Percentiles rank a stretch among this genome's conserved stretches.
Conservation (phyloP, 2,888 invertebrate genomes). For the Oithona nana region DNA sequence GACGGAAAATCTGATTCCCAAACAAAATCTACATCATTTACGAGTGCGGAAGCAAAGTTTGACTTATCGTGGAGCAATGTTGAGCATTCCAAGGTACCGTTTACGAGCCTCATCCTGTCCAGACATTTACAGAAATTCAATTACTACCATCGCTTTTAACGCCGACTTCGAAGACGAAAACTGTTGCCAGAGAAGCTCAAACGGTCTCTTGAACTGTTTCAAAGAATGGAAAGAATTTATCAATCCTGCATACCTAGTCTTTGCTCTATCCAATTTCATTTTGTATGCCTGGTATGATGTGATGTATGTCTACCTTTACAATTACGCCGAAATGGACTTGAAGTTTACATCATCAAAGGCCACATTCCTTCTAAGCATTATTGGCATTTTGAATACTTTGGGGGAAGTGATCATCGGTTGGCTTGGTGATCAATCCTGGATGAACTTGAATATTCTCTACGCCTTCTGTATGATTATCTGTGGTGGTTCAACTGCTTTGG, state of each 20-base stretch:
- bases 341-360: conserved; percentile 42
- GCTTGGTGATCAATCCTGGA: conserved; percentile 65
- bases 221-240: conserved; percentile 41
- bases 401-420: conserved; percentile 56
- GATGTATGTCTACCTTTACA: conserved; percentile 80
- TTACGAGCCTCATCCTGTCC: conserved; percentile 71
- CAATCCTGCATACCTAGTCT: conserved; percentile 55
- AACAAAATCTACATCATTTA: background rate
- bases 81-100: conserved; percentile 59
- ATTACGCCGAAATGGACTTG: conserved; percentile 54
- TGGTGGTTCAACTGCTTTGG: conserved; percentile 30
- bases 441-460: conserved; percentile 63
- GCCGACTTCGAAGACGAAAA: conserved; percentile 37
- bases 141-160: conserved; percentile 64
- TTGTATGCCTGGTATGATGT: conserved; percentile 78
- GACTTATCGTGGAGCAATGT: conserved; percentile 65
- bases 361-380: conserved; percentile 59
- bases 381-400: conserved; percentile 36
- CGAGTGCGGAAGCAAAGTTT: conserved; percentile 40
- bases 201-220: conserved; percentile 47
- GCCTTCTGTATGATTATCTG: conserved; percentile 44
- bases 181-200: background rate
- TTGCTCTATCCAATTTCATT: conserved; percentile 66
- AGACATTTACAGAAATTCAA: conserved; percentile 66
- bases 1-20: background rate